Conservation (phyloP, 2,113 vertebrate species). For the Brachyhypopomus occidentalis region DNA sequence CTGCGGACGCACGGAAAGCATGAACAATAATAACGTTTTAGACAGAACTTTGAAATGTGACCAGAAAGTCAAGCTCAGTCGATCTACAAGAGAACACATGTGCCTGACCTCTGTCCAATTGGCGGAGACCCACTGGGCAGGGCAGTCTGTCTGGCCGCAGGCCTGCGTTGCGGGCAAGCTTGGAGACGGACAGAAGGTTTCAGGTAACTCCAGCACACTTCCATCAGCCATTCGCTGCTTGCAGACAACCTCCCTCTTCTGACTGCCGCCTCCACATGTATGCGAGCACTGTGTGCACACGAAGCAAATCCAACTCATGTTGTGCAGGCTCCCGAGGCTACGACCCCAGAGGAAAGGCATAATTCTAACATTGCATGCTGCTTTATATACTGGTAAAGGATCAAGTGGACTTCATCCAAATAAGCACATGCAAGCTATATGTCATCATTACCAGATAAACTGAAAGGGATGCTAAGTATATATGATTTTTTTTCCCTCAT, state of each 20-base stretch:
- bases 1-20: slow-evolving; percentile 30
- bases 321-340: slow-evolving; percentile 11
- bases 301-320: slow-evolving; percentile 27
- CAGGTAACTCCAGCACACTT: slow-evolving; percentile 85
- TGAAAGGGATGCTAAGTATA: neutral
- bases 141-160: slow-evolving; percentile 82
- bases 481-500: neutral
- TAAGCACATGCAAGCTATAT: slow-evolving; percentile 10
- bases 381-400: slow-evolving; percentile 20
- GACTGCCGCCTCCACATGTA: slow-evolving; percentile 84
- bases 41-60: slow-evolving; percentile 39
- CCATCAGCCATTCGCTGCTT: slow-evolving; percentile 91
- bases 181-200: slow-evolving; percentile 82
- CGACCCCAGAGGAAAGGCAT: slow-evolving; percentile 17
- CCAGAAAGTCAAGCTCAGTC: slow-evolving; percentile 22
- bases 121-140: slow-evolving; percentile 83
- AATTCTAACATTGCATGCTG: slow-evolving; percentile 19
- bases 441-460: slow-evolving; percentile 1
- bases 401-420: slow-evolving; percentile 31
- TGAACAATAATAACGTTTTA: slow-evolving; percentile 25
- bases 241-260: slow-evolving; percentile 79
- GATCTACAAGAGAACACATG: slow-evolving; percentile 24
- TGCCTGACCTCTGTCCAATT: slow-evolving; percentile 87
- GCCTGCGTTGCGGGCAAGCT: slow-evolving; percentile 72
- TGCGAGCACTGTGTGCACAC: slow-evolving; percentile 82